phyloP scores from a whole-genome alignment of 2,797 vertebrate species.

The Platyrinchus mystaceus region DNA sequence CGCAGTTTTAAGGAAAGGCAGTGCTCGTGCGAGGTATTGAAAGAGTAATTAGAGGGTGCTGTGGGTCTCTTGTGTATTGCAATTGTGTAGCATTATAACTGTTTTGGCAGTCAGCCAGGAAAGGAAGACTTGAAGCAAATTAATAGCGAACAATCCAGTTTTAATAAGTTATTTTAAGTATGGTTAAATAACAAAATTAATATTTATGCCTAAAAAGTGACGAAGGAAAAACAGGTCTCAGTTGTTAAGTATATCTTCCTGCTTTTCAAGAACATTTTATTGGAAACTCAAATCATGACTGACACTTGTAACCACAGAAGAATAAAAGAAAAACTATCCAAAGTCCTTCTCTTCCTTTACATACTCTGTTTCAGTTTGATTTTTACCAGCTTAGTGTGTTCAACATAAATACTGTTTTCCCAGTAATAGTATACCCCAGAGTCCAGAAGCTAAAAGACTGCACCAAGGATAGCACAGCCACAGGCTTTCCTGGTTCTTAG shows the following conservation, averaged over 20 bases:
- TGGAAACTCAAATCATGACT: not conserved
- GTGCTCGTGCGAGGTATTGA: not conserved
- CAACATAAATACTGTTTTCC: not conserved
- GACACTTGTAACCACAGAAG: not conserved
- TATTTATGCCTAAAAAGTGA: not conserved
- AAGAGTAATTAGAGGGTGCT: constrained; percentile 24
- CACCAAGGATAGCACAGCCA: not conserved
- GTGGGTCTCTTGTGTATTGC: not conserved
- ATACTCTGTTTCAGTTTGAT: not conserved
- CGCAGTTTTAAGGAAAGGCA: not conserved
- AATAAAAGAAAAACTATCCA: not conserved
- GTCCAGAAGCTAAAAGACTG: not conserved
- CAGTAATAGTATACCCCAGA: not conserved
- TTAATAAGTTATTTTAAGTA: not conserved
- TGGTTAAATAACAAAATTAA: constrained; percentile 25
- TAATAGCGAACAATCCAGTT: not conserved
- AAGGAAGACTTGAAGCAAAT: constrained; percentile 11
- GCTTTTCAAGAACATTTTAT: not conserved
- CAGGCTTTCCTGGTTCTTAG: not conserved
- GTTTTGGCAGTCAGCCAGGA: constrained; percentile 11
- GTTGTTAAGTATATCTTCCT: not conserved
- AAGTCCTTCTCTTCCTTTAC: not conserved
- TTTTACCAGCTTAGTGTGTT: not conserved
- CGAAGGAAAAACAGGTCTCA: not conserved
- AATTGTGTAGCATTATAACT: not conserved